These are phyloP conservation scores for Drosophila elegans DNA, from an alignment of 1,140 invertebrate species.

Conservation along the genomic window DNA sequence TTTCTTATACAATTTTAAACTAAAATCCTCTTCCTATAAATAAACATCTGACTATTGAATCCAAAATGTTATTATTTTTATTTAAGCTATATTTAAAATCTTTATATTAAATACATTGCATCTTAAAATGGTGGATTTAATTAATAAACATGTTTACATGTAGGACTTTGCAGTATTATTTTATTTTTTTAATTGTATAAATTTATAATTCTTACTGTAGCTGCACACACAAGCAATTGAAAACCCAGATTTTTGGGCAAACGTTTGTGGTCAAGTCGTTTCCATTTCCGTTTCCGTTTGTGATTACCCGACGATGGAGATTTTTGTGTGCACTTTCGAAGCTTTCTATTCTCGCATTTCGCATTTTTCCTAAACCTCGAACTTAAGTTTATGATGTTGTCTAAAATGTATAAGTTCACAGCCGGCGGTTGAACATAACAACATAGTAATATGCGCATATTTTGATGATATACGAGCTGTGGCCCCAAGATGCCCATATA, in stretches of 20 bases:
- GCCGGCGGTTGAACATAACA: neutral
- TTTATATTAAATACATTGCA: no score
- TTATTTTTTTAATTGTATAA: no score
- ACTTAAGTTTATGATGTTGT: constrained; percentile 24
- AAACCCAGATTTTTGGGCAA: constrained; percentile 3
- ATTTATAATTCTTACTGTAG: neutral
- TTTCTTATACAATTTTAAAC: no score
- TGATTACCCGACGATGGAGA: constrained; percentile 16
- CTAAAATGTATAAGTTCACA: constrained; percentile 6
- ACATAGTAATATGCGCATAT: constrained; percentile 27
- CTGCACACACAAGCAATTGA: constrained; percentile 2
- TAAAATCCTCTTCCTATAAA: no score
- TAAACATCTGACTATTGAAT: no score
- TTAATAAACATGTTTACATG: no score
- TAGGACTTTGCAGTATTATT: no score
- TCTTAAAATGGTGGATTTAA: no score
- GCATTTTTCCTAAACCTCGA: neutral
- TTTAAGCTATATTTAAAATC: no score
- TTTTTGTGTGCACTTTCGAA: constrained; percentile 6
- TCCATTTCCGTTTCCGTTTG: constrained; percentile 36
- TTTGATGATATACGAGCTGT: constrained; percentile 19
- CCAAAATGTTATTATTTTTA: no score
- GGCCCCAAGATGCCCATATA: constrained; percentile 10
- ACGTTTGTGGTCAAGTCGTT: constrained; percentile 29
- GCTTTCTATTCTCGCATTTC: constrained; percentile 13